These are phyloP conservation scores for Nipponia nippon DNA, from an alignment of 2,113 vertebrate species.

Conservation along the genomic window DNA sequence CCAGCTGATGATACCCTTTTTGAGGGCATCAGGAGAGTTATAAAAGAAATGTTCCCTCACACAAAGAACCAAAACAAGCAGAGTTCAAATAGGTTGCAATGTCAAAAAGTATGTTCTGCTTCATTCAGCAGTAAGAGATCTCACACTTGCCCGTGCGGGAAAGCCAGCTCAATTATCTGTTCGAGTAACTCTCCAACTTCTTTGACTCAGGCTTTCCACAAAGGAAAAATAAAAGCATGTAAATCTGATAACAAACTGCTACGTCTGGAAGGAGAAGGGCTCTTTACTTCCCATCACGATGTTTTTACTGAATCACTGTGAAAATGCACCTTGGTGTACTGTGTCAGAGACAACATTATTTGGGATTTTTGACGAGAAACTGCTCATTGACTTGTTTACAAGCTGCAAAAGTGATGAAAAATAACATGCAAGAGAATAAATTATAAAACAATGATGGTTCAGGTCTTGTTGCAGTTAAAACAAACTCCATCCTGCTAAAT, in stretches of 20 bases:
- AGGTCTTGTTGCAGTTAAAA: background rate
- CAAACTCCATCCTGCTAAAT: background rate
- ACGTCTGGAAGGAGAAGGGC: background rate
- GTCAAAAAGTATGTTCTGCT: background rate
- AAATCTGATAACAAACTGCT: background rate
- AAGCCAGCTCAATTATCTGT: background rate
- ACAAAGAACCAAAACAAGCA: background rate
- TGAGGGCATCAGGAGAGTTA: background rate
- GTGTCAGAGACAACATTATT: background rate
- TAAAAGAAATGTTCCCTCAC: background rate
- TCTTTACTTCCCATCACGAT: background rate
- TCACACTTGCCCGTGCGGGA: background rate
- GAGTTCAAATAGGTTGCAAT: background rate
- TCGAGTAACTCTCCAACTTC: background rate
- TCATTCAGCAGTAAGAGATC: background rate
- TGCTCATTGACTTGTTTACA: background rate
- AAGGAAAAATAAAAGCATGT: background rate
- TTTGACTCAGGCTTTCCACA: background rate
- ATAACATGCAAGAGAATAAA: background rate
- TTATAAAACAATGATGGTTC: background rate
- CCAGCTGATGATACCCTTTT: background rate
- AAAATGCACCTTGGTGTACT: background rate
- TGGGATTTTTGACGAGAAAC: background rate
- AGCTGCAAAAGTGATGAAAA: background rate
- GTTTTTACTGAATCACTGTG: background rate